phyloP scores from a whole-genome alignment of 2,888 invertebrate genomes.

The Dicyrtomina minuta region DNA sequence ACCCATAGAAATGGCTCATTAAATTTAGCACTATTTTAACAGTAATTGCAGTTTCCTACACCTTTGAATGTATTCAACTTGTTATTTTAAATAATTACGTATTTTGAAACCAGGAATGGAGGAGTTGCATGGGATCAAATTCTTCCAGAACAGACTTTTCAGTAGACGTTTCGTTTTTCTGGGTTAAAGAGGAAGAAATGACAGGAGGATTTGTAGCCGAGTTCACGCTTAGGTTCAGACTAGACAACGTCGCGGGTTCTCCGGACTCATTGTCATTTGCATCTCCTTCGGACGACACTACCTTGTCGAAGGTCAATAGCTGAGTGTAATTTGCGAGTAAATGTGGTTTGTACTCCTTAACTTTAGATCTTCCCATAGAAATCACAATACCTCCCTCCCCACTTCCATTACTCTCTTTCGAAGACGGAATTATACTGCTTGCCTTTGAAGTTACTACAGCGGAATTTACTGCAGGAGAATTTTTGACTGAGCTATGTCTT shows the following conservation, averaged over 20 bases:
- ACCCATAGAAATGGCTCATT: conserved; percentile 16
- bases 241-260: conserved; percentile 8
- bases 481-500: conserved; percentile 15
- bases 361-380: conserved; percentile 49
- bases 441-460: conserved; percentile 17
- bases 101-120: conserved; percentile 50
- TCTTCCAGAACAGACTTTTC: conserved; percentile 48
- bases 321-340: conserved; percentile 48
- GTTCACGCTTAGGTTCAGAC: background rate
- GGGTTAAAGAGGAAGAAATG: conserved; percentile 20
- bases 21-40: conserved; percentile 9
- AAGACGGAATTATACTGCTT: background rate
- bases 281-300: conserved; percentile 23
- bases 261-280: background rate
- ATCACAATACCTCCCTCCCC: conserved; percentile 49
- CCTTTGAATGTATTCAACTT: background rate
- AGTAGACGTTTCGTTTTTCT: conserved; percentile 35
- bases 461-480: conserved; percentile 21
- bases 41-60: background rate
- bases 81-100: conserved; percentile 14
- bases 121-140: conserved; percentile 52
- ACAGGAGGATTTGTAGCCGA: conserved; percentile 18
- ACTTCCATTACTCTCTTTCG: conserved; percentile 34
- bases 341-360: conserved; percentile 53
- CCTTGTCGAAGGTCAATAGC: conserved; percentile 51